Base-by-base conservation (phyloP, 2,888 invertebrate species). In the Hirtodrosophila histrioides region DNA sequence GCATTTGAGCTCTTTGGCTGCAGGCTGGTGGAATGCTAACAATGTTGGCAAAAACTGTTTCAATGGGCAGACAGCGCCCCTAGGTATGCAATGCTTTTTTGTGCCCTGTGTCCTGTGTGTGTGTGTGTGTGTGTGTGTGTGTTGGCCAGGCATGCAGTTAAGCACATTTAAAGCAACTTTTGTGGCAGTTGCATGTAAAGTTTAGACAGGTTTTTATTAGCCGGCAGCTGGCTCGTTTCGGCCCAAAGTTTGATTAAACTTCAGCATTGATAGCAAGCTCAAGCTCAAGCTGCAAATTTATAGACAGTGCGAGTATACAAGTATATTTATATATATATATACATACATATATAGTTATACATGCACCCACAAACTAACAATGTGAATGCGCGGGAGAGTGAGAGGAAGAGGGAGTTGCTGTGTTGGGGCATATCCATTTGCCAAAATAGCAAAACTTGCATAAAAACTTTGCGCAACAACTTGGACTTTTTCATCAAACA, bases 401-500 rank as follows among this genome's bases (percentile, higher is more conserved):
- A 27, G 27, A 27, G 27, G 27, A 7, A 48, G 23, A 10, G 37
- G 23, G 48, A 8, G 50, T 9, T 29, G 45, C 55, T 44, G 35
- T 56, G 56, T 57, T 57, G 76, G 75, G 67, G 70, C 44, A 78
- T 83, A 87, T 83, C 88, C 82, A 83, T 83, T 83, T 83, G 86
- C 88, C 82, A 83, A 83, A 83, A 83, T 83, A 85, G 82, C 88
- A 87, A 83, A 83, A 83, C 82, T 83, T 83, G 82, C 82, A 83
- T 85, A 87, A 83, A 83, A 83, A 83, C 87, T 85, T 83, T 85
- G 82, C 82, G 78, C 88, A 83, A 82, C 82, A 87, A 81, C 87
- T 87, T 83, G 86, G 88, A 85, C 88, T 87, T 83, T 84, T 84
- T 80, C 88, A 84, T 86, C 87, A 83, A 84, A 75, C 87, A 83